These are phyloP conservation scores for Pachycephus smyrnensis DNA, from an alignment of 2,888 invertebrate genomes.

Conservation along the genomic window DNA sequence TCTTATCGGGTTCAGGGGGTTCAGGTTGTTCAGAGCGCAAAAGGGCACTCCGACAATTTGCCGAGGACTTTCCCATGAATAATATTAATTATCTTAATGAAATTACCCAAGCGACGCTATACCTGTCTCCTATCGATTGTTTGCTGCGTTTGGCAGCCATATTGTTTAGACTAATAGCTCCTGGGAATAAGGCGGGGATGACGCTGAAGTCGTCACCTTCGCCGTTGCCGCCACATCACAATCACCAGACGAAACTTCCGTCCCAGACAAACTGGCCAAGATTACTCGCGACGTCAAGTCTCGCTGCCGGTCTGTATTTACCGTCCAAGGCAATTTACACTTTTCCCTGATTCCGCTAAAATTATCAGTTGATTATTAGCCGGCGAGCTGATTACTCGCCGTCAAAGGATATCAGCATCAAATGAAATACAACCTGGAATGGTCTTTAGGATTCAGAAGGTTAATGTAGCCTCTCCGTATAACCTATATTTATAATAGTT, in stretches of 20 bases:
- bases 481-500: too few species aligned
- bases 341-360: constrained; percentile 45
- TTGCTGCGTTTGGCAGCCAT: constrained; percentile 64
- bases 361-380: too few species aligned
- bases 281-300: constrained; percentile 1
- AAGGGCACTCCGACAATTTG: not conserved
- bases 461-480: too few species aligned
- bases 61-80: constrained; percentile 25
- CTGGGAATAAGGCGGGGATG: constrained; percentile 53
- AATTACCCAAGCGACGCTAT: constrained; percentile 48
- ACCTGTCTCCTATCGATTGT: constrained; percentile 58
- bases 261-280: too few species aligned
- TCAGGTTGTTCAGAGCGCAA: too few species aligned
- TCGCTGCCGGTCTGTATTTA: constrained; percentile 37
- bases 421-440: too few species aligned
- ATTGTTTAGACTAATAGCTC: constrained; percentile 64
- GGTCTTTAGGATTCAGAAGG: too few species aligned
- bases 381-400: too few species aligned
- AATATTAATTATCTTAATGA: constrained; percentile 54
- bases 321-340: constrained; percentile 48
- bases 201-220: constrained; percentile 23
- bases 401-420: too few species aligned
- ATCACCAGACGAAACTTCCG: too few species aligned
- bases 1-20: too few species aligned
- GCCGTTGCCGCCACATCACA: not conserved